Evolutionary conservation across 2,113 vertebrate genomes (phyloP).

Genomic region (Pseudolaguvia tuberculata): DNA sequence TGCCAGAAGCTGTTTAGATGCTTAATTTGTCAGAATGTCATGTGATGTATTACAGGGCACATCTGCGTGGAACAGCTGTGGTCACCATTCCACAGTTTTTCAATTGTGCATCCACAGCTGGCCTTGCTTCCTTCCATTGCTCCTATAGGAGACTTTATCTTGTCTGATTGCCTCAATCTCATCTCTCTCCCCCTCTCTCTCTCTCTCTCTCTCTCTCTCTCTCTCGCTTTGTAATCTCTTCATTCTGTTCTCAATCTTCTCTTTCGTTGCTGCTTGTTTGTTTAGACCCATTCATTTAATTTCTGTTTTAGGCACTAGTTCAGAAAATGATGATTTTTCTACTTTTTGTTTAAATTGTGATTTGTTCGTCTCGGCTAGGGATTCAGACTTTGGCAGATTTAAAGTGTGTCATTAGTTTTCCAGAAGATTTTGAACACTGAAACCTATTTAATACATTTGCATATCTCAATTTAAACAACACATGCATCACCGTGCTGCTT

Average conservation of each 20-base stretch:
- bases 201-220: slow-evolving; percentile 6
- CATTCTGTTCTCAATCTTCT: background rate
- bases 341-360: no score
- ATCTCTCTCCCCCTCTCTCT: slow-evolving; percentile 16
- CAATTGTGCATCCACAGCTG: slow-evolving; percentile 49
- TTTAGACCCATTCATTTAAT: background rate
- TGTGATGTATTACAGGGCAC: slow-evolving; percentile 56
- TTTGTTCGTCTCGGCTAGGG: slow-evolving; percentile 22
- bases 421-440: slow-evolving; percentile 23
- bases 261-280: background rate
- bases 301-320: slow-evolving; percentile 24
- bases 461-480: slow-evolving; percentile 21
- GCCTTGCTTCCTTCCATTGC: slow-evolving; percentile 49
- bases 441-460: slow-evolving; percentile 36
- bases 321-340: slow-evolving; percentile 12
- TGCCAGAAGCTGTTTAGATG: slow-evolving; percentile 50
- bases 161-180: slow-evolving; percentile 41
- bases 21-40: slow-evolving; percentile 54
- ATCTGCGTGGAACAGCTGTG: slow-evolving; percentile 61
- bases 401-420: slow-evolving; percentile 30
- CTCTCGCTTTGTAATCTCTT: slow-evolving; percentile 3
- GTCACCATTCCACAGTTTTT: slow-evolving; percentile 30
- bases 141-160: slow-evolving; percentile 51
- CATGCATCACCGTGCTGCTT: background rate
- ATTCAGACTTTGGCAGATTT: slow-evolving; percentile 10